phyloP scores from a whole-genome alignment of 2,797 vertebrate genomes.

The Arrhamphus sclerolepis region DNA sequence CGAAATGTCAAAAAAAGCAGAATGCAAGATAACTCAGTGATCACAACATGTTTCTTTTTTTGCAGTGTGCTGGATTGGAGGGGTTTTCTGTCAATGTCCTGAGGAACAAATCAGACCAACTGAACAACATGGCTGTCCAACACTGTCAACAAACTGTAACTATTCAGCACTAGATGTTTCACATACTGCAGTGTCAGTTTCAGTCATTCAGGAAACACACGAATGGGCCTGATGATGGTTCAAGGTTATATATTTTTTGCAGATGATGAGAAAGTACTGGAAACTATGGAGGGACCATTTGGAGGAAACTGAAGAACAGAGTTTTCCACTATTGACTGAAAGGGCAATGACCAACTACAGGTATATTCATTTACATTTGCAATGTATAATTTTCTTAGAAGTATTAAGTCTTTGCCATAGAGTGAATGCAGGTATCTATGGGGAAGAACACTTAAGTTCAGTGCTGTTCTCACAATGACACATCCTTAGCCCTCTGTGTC shows the following conservation, averaged over 20 bases:
- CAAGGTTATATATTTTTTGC: background rate
- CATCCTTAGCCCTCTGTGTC: too few relatives aligned
- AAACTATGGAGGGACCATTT: constrained; percentile 79
- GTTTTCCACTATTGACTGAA: constrained; percentile 60
- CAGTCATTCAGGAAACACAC: background rate
- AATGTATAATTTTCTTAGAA: too few relatives aligned
- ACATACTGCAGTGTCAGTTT: background rate
- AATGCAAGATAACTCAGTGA: background rate
- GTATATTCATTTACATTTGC: constrained; percentile 62
- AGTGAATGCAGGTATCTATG: background rate
- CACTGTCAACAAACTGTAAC: constrained; percentile 79
- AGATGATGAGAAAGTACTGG: constrained; percentile 86
- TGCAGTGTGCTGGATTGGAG: constrained; percentile 78
- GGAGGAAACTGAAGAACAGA: constrained; percentile 84
- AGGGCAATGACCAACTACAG: constrained; percentile 77
- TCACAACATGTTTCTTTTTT: constrained; percentile 15
- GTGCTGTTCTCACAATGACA: too few relatives aligned
- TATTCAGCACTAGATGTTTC: background rate
- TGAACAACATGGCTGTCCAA: constrained; percentile 81
- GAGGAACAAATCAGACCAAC: constrained; percentile 59
- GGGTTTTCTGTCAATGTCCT: constrained; percentile 78
- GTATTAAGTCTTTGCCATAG: background rate
- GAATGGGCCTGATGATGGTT: background rate
- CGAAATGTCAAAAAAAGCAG: background rate
- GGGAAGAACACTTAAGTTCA: too few relatives aligned